Evolutionary conservation across 2,888 invertebrate species (phyloP), one percentile per base, ranked within the genome.

Genomic region (Pseudococcus longispinus): DNA sequence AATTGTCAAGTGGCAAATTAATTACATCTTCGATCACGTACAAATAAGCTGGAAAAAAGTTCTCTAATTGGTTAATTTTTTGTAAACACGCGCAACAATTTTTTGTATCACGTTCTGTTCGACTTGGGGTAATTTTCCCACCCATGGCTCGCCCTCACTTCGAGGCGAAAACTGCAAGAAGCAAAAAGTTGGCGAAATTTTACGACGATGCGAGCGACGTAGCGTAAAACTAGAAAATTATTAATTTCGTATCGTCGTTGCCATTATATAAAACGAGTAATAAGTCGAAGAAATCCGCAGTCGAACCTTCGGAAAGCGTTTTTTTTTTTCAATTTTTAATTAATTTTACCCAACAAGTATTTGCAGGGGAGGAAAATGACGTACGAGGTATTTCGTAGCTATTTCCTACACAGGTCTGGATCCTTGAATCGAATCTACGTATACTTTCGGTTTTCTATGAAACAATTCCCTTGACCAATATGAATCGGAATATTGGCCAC

Each of bases 51-150:
- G 29, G 18, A 29, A 70, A 65, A 65, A 70, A 70, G 70, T 70
- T 70, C 70, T 18, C 20, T 70, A 70, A 70, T 70, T 70, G 70
- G 70, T 70, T 70, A 29, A 70, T 70, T 70, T 70, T 70, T 70
- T 29, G 26, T 70, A 29, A 29, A 15, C 70, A 70, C 15, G 13
- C 29, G 11, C 15, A 2, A 29, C 70, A 20, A 60, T 60, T 60
- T 60, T 60, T 60, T 70, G 18, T 29, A 70, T 70, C 29, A 70
- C 70, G 29, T 70, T 70, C 11, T 70, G 0, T 18, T 3, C 29
- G 70, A 37, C n/a, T n/a, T n/a, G n/a, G n/a, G n/a, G 18, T 70
- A 70, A 70, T 70, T 29, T 29, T 70, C 9, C 5, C 65, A 32
- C 32, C 20, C 32, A 13, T 15, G 29, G 29, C 32, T 70, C 18